Base-by-base conservation (phyloP, 2,797 vertebrate genomes). In the Salarias fasciatus region DNA sequence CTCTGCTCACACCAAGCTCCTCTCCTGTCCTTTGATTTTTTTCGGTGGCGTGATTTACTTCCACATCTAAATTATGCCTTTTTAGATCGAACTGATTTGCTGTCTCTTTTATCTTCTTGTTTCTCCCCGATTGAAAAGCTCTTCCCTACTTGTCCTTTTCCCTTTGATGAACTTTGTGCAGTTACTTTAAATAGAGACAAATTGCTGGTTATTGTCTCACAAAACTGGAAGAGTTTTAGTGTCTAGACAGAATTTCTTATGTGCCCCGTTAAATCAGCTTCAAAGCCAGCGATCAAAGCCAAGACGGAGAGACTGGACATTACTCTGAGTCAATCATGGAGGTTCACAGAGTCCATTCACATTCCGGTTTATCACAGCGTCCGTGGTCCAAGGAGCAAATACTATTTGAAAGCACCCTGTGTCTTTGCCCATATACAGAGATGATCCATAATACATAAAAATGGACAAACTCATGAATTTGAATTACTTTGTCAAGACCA, bases 241-340 rank as follows among this genome's bases (percentile, higher is more conserved):
- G 53, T 71, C 57, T 56, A 72, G 65, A 79, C 49, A 58, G 46
- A 59, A 44, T 59, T 36, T 50, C 31, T 45, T 31, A 28, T 40
- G 44, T 37, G 35, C 15, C 5, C 29, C 42, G 60, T 69, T 44
- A 67, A 47, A 42, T 68, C 14, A 33, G 24, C 64, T 59, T 77
- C 63, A 72, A 69, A 80, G 49, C 13, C 55, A 55, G 5, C 4
- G 69, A 79, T 86, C 56, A 82, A 80, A 85, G 68, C 30, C 33
- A 30, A 58, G 46, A 58, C 30, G 65, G 38, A 49, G 12, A 48
- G 44, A 18, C 52, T 24, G 41, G 63, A 68, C 62, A 63, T 43
- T 47, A 36, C 8, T 30, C 12, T 10, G 9, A 51, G 30, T 75
- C 45, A 65, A 49, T 60, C 37, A 59, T n/a, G 68, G 58, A 35